phyloP scores from a whole-genome alignment of 53 echinoderm and acorn worm species.

The Temnopleurus reevesii region DNA sequence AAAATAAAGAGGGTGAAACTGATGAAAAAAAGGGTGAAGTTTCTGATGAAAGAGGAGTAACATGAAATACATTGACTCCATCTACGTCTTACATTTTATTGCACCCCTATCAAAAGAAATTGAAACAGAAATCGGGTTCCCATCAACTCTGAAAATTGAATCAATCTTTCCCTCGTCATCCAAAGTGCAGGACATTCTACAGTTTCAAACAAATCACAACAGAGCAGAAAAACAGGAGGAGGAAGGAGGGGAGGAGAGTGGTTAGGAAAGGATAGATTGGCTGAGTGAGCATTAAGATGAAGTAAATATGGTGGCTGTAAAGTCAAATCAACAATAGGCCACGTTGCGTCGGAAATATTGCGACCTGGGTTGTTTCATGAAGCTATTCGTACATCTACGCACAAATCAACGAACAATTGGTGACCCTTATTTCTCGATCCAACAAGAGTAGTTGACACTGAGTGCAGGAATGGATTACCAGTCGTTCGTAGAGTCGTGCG shows the following conservation, averaged over 20 bases:
- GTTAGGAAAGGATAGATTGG: neutral
- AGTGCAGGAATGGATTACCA: too few relatives aligned
- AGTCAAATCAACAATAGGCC: too few relatives aligned
- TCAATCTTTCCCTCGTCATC: conserved; percentile 6
- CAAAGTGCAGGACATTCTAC: neutral
- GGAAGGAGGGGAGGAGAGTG: neutral
- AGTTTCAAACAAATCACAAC: neutral
- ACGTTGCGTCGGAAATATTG: too few relatives aligned
- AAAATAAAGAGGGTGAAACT: neutral
- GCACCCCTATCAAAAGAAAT: neutral
- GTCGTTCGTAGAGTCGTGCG: too few relatives aligned
- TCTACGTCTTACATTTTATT: too few relatives aligned
- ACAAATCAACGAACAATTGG: too few relatives aligned
- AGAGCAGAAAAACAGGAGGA: neutral
- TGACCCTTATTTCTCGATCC: too few relatives aligned
- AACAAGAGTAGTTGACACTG: too few relatives aligned
- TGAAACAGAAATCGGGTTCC: conserved; percentile 20
- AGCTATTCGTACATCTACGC: too few relatives aligned
- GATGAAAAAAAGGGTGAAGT: neutral
- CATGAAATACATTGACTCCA: neutral
- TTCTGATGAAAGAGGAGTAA: too few relatives aligned
- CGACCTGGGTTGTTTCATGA: too few relatives aligned
- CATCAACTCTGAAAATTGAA: conserved; percentile 31
- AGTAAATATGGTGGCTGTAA: too few relatives aligned
- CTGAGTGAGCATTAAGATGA: neutral